Conservation (phyloP, 2,113 vertebrate genomes). For the Anas platyrhynchos region DNA sequence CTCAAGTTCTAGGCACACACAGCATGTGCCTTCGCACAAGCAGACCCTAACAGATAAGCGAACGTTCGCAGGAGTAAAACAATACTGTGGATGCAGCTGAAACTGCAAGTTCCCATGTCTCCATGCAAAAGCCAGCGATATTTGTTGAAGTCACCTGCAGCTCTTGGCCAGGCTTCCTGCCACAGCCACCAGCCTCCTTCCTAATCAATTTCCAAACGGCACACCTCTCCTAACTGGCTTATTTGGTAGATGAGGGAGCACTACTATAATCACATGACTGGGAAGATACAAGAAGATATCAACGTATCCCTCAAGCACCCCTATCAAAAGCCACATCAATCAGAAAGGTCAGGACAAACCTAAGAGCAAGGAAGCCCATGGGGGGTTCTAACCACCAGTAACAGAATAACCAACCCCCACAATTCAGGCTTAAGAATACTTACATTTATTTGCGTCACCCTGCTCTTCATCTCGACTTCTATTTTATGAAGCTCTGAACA, state of each 20-base stretch:
- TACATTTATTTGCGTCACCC: slow-evolving; percentile 79
- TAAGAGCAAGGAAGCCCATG: not conserved
- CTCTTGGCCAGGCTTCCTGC: not conserved
- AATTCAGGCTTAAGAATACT: slow-evolving; percentile 14
- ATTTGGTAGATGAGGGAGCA: not conserved
- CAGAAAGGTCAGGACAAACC: not conserved
- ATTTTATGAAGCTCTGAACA: not conserved
- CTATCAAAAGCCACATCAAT: not conserved
- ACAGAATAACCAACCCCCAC: not conserved
- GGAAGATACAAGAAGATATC: not conserved
- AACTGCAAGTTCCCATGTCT: rapidly evolving
- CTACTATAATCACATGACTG: not conserved
- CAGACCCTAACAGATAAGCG: not conserved
- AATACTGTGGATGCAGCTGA: not conserved
- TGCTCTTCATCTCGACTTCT: slow-evolving; percentile 78
- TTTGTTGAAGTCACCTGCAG: not conserved
- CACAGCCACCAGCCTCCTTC: not conserved
- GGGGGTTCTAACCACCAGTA: not conserved
- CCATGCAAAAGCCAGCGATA: not conserved
- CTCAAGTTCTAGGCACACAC: not conserved
- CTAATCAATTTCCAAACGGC: not conserved
- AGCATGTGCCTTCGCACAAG: not conserved
- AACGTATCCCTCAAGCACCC: not conserved
- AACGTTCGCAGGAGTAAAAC: not conserved
- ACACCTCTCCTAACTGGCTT: not conserved